Evolutionary conservation across 2,888 invertebrate species (phyloP), one percentile per base, ranked within the genome.

Genomic region (Melanotus villosus): DNA sequence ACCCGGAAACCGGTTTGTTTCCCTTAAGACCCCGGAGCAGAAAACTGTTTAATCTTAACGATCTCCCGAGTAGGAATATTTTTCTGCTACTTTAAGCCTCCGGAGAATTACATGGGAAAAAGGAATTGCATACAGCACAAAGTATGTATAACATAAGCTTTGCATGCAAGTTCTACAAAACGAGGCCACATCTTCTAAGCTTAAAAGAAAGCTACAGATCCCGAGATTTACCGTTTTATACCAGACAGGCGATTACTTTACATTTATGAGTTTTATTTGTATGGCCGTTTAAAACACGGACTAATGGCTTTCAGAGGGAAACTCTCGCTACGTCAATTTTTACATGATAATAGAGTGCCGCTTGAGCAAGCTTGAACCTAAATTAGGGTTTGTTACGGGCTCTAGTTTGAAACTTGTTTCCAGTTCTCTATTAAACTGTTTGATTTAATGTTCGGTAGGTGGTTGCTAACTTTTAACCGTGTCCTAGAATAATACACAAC

Each of bases 371-470:
- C 41, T 58, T 14, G 26, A 50, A 10, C 50, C 50, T 21, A 52
- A 63, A 63, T 52, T 63, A 41, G 26, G 21, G 45, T 50, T 56
- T 57, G 57, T 65, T 64, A 56, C 57, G 65, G 57, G 14, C 58
- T 47, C 43, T 47, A 65, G 58, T 65, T 65, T 16, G 65, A 41
- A 65, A 65, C 65, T 65, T 65, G 58, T 52, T 65, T 58, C n/a
- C 57, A 23, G 57, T 38, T 58, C 65, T 50, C 26, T 58, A 65
- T 65, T 65, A 65, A 65, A 65, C 57, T 58, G 65, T 65, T 65
- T 65, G 65, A 65, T 65, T 65, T 65, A 65, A 65, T 65, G 65
- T 65, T 65, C 65, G 58, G 58, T 65, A 58, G 65, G 65, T 65
- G 65, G 65, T 65, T 65, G 32, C 65, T 65, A 65, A 65, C 65